Percentiles rank a stretch among this genome's conserved stretches.
phyloP scores from a whole-genome alignment of 2,113 vertebrate genomes.

The Neodontobutis hainanensis region DNA sequence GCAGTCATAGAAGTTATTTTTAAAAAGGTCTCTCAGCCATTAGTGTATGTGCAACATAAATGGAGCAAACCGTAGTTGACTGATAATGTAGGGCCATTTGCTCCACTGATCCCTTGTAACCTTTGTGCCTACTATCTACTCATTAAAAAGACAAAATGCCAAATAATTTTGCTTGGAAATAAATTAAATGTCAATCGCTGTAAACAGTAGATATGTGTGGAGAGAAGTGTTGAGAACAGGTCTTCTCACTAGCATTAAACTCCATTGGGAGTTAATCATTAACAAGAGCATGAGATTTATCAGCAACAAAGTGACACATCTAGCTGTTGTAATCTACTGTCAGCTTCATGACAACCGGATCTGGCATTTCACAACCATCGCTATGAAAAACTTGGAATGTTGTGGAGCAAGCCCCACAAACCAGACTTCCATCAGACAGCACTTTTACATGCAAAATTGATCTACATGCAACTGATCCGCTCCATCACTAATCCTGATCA shows the following conservation, averaged over 20 bases:
- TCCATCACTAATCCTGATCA: constrained; percentile 50
- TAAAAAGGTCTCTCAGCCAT: not conserved
- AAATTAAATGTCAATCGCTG: too few species aligned
- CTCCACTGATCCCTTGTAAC: too few species aligned
- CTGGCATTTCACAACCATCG: constrained; percentile 35
- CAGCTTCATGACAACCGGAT: constrained; percentile 11
- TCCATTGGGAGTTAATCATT: constrained; percentile 37
- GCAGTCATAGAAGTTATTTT: constrained; percentile 4
- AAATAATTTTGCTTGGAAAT: too few species aligned
- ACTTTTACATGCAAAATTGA: constrained; percentile 50
- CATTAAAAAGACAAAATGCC: too few species aligned
- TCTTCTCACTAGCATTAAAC: constrained; percentile 20
- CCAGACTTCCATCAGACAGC: constrained; percentile 7
- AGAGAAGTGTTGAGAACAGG: too few species aligned
- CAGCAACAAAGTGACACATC: constrained; percentile 36
- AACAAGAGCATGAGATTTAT: constrained; percentile 43
- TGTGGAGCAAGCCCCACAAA: constrained; percentile 40
- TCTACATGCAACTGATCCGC: constrained; percentile 40
- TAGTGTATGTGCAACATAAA: too few species aligned
- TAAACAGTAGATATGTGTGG: too few species aligned
- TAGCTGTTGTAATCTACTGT: constrained; percentile 42
- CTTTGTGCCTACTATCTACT: too few species aligned
- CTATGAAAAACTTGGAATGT: constrained; percentile 20
- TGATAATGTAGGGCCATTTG: too few species aligned
- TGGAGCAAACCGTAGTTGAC: too few species aligned